phyloP scores from a whole-genome alignment of 2,113 vertebrate species.

The Labeo catla region DNA sequence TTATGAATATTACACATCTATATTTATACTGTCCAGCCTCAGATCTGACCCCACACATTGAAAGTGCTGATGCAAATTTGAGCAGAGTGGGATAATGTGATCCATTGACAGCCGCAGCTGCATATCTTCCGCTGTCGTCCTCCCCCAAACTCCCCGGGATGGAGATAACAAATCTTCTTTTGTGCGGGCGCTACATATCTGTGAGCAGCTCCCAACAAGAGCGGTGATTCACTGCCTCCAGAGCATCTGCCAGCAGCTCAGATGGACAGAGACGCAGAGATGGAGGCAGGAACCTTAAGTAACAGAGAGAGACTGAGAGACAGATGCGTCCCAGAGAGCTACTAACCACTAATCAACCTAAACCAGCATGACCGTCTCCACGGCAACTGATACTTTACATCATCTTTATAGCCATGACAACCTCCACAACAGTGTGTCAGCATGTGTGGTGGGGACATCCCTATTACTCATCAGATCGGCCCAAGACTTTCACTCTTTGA shows the following conservation, averaged over 20 bases:
- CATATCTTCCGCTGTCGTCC: slow-evolving; percentile 21
- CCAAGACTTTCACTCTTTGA: background rate
- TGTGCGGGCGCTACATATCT: slow-evolving; percentile 24
- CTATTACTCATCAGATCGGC: background rate
- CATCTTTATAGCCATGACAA: slow-evolving; percentile 37
- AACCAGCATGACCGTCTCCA: slow-evolving; percentile 29
- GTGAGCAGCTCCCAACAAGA: slow-evolving; percentile 32
- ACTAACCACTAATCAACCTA: slow-evolving; percentile 25
- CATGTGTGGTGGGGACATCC: slow-evolving; percentile 33
- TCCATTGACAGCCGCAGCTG: background rate
- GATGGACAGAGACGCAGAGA: background rate
- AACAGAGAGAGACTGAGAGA: slow-evolving; percentile 1
- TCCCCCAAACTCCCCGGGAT: slow-evolving; percentile 20
- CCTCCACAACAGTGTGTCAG: slow-evolving; percentile 47
- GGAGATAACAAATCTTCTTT: slow-evolving; percentile 39
- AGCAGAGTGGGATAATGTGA: slow-evolving; percentile 15
- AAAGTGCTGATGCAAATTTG: slow-evolving; percentile 9
- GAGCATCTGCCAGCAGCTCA: slow-evolving; percentile 36
- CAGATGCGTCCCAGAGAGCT: background rate
- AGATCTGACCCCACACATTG: slow-evolving; percentile 7
- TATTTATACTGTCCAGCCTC: background rate
- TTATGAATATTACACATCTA: background rate
- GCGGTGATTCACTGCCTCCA: slow-evolving; percentile 52
- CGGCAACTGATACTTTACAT: slow-evolving; percentile 24
- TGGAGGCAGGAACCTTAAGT: background rate